Conservation (phyloP, 2,888 invertebrate species). For the Andrena praecox region DNA sequence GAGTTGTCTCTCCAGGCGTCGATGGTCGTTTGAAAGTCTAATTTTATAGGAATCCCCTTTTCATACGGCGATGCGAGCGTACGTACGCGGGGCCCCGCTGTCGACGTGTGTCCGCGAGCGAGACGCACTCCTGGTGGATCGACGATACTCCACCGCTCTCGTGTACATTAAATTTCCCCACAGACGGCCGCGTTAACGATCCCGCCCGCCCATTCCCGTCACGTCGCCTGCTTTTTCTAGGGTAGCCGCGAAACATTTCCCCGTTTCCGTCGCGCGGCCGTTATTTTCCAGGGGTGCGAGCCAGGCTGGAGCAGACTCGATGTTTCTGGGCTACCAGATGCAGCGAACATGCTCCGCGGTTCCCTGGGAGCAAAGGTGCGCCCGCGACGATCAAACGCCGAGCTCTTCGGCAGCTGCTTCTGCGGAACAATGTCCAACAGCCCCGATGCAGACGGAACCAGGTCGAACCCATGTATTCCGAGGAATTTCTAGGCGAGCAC, state of each 20-base stretch:
- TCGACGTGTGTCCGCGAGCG: background rate
- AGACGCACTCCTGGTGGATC: constrained; percentile 14
- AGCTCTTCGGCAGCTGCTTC: background rate
- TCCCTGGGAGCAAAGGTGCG: background rate
- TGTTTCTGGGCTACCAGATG: constrained; percentile 8
- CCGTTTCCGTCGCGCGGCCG: background rate
- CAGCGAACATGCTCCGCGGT: background rate
- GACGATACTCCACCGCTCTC: background rate
- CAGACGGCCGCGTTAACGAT: constrained; percentile 17
- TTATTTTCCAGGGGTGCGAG: background rate
- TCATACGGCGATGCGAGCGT: constrained; percentile 10
- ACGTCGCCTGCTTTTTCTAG: constrained; percentile 21
- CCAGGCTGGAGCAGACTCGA: background rate
- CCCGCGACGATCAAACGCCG: background rate
- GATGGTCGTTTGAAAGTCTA: constrained; percentile 68
- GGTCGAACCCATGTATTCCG: constrained; percentile 6
- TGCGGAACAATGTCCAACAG: constrained; percentile 3
- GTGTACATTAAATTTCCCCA: constrained; percentile 28
- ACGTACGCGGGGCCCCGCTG: background rate
- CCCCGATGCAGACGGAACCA: constrained; percentile 3
- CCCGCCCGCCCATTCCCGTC: constrained; percentile 11
- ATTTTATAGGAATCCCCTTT: constrained; percentile 59
- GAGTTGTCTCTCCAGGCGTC: constrained; percentile 43
- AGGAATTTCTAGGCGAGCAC: constrained; percentile 21
- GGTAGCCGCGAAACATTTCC: background rate